Evolutionary conservation across 2,113 vertebrate species (phyloP).

Genomic region (Muscicapa adusta): DNA sequence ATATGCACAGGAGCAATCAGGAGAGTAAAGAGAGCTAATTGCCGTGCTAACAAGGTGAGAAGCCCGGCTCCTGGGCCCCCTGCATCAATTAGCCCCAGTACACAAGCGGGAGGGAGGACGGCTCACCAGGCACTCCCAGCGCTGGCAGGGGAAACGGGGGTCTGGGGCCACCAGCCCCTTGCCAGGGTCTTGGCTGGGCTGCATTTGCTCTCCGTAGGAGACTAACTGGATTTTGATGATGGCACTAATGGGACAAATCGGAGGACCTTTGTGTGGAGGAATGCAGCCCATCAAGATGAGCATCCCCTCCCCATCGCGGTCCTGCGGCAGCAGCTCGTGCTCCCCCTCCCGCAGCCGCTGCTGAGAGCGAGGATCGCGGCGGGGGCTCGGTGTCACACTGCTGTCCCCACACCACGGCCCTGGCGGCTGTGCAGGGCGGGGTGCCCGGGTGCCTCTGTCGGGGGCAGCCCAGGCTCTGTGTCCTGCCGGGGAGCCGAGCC

Average conservation of each 20-base stretch:
- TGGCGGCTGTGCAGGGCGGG: accelerated
- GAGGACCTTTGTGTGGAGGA: conserved; percentile 60
- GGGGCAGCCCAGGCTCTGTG: not conserved
- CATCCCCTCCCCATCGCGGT: not conserved
- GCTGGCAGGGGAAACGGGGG: not conserved
- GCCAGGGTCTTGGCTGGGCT: not conserved
- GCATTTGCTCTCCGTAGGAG: conserved; percentile 64
- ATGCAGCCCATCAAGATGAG: not conserved
- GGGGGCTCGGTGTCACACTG: accelerated
- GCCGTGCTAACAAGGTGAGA: conserved; percentile 85
- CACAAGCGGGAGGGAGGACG: conserved; percentile 24
- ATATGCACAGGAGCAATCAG: conserved; percentile 85
- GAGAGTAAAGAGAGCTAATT: conserved; percentile 81
- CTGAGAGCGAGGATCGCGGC: not conserved
- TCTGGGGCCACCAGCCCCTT: not conserved
- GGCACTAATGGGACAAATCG: conserved; percentile 77
- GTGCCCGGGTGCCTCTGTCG: not conserved
- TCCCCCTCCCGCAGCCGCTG: accelerated
- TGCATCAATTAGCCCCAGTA: conserved; percentile 59
- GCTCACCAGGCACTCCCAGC: not conserved
- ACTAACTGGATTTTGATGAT: conserved; percentile 70
- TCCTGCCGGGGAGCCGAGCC: accelerated
- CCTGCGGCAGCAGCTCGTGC: not conserved
- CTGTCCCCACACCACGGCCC: not conserved
- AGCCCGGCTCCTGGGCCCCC: conserved; percentile 49